Evolutionary conservation across 1,140 invertebrate genomes (phyloP).

Genomic region (Acarapis woodi): DNA sequence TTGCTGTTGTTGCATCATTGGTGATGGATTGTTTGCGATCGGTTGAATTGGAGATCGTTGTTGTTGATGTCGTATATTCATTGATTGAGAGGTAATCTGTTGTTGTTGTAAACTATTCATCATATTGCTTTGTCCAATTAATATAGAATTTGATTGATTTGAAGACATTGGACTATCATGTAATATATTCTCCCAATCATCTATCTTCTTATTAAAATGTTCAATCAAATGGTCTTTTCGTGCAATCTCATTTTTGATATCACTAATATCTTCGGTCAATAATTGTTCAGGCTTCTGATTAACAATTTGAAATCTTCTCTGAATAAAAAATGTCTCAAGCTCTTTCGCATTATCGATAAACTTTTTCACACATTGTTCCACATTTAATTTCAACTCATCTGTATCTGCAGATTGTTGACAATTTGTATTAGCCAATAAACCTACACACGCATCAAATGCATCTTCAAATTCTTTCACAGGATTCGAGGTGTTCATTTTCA

Average conservation of each 20-base stretch:
- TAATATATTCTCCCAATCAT: constrained; percentile 56
- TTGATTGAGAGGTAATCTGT: background rate
- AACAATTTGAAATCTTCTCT: constrained; percentile 61
- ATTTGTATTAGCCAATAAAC: constrained; percentile 54
- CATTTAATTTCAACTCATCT: constrained; percentile 21
- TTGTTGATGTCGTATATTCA: background rate
- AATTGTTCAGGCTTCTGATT: constrained; percentile 66
- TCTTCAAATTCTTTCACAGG: constrained; percentile 15
- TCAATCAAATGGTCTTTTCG: constrained; percentile 61
- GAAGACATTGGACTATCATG: constrained; percentile 1
- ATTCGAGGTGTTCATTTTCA: too few species aligned
- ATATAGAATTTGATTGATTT: too few species aligned
- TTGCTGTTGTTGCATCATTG: too few species aligned
- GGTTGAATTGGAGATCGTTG: background rate
- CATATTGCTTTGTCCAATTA: too few species aligned
- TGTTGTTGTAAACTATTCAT: background rate
- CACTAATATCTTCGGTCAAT: constrained; percentile 63
- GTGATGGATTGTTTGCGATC: background rate
- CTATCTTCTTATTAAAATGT: constrained; percentile 62
- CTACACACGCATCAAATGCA: constrained; percentile 39
- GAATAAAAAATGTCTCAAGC: constrained; percentile 76
- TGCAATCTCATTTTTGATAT: constrained; percentile 44
- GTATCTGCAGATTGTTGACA: constrained; percentile 26
- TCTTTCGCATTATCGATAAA: constrained; percentile 67
- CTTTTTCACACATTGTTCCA: constrained; percentile 46